phyloP scores from a whole-genome alignment of 2,888 invertebrate genomes.

The Harmothoe impar region DNA sequence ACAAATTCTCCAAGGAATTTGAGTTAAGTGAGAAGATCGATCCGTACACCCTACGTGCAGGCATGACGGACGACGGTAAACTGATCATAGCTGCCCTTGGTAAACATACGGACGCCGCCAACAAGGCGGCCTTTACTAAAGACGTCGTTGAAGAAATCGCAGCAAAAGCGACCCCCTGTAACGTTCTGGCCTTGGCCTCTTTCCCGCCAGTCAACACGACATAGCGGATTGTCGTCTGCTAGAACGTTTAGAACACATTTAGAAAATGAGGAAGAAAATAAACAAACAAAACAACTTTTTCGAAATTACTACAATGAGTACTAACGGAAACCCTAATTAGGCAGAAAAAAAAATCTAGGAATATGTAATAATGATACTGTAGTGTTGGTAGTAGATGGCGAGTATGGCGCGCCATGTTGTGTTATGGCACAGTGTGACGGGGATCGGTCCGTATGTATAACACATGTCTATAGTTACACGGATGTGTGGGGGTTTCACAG shows the following conservation, averaged over 20 bases:
- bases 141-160: slow-evolving; percentile 66
- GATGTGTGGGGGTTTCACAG: no score
- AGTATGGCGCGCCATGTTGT: no score
- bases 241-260: neutral
- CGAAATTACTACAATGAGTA: neutral
- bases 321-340: neutral
- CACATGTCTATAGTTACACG: no score
- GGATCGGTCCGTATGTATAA: no score
- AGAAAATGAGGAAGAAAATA: neutral
- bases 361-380: no score
- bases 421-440: no score
- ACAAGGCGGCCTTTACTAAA: slow-evolving; percentile 67
- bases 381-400: no score
- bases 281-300: neutral
- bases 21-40: slow-evolving; percentile 72
- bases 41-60: slow-evolving; percentile 69
- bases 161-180: slow-evolving; percentile 69
- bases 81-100: slow-evolving; percentile 71
- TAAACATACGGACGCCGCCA: slow-evolving; percentile 68
- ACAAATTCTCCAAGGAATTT: slow-evolving; percentile 71
- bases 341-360: neutral
- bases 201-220: slow-evolving; percentile 70
- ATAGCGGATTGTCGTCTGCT: slow-evolving; percentile 7
- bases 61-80: slow-evolving; percentile 69
- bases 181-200: slow-evolving; percentile 72